A percentile compares a stretch with the other conserved stretches of the same genome.
phyloP scores from a whole-genome alignment of 2,797 vertebrate genomes.

The Coregonus suidteri region DNA sequence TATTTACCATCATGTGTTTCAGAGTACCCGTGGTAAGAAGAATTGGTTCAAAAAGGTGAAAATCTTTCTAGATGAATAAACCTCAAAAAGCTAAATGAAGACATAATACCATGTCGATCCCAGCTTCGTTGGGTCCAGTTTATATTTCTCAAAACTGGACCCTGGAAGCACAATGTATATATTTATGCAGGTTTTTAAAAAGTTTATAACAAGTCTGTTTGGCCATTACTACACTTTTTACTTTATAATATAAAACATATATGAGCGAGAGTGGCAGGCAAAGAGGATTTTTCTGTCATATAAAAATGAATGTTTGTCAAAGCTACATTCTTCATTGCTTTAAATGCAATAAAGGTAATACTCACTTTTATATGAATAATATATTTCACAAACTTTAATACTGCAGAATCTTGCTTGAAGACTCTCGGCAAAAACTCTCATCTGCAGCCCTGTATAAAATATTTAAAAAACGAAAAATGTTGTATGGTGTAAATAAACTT shows the following conservation, averaged over 20 bases:
- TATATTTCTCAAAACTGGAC: slow-evolving; percentile 94
- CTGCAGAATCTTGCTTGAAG: slow-evolving; percentile 99
- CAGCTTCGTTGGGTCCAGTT: slow-evolving; percentile 97
- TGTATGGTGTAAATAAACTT: slow-evolving; percentile 99
- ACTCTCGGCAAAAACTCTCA: slow-evolving; percentile 96
- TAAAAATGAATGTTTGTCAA: slow-evolving; percentile 99
- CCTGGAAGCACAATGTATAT: slow-evolving; percentile 99
- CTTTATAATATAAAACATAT: slow-evolving; percentile 97
- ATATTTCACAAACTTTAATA: slow-evolving; percentile 99
- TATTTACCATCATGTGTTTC: slow-evolving; percentile 99
- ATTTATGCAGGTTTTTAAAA: slow-evolving; percentile 99
- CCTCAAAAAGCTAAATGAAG: slow-evolving; percentile 90
- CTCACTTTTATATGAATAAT: slow-evolving; percentile 99
- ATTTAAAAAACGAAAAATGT: slow-evolving; percentile 98
- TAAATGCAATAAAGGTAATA: slow-evolving; percentile 99
- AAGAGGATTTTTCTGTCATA: slow-evolving; percentile 96
- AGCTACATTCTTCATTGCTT: slow-evolving; percentile 99
- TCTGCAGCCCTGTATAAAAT: slow-evolving; percentile 99
- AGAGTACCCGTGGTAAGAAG: slow-evolving; percentile 91
- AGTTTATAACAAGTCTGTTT: slow-evolving; percentile 99
- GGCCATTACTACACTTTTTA: slow-evolving; percentile 99
- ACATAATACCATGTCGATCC: slow-evolving; percentile 88
- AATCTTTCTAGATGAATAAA: slow-evolving; percentile 87
- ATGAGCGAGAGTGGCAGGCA: slow-evolving; percentile 70
- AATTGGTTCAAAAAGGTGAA: slow-evolving; percentile 87